Evolutionary conservation across 2,888 invertebrate genomes (phyloP).

Genomic region (Eupelmus urozonus): DNA sequence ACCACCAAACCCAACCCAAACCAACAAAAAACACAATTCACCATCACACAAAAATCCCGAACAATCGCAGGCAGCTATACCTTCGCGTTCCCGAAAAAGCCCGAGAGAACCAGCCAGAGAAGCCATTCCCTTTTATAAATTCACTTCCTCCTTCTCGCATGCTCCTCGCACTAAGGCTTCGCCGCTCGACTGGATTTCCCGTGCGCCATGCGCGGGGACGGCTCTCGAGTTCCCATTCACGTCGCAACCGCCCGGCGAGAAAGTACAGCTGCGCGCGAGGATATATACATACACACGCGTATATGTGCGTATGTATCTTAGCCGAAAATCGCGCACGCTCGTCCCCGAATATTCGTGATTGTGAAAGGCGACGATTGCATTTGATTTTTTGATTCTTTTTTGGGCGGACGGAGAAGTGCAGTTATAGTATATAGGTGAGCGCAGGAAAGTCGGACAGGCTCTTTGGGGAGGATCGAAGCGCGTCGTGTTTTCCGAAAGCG

Average conservation of each 20-base stretch:
- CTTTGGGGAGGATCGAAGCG: constrained; percentile 6
- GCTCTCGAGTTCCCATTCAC: constrained; percentile 42
- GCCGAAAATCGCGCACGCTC: background rate
- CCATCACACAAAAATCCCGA: background rate
- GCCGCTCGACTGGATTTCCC: constrained; percentile 19
- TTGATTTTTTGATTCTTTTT: background rate
- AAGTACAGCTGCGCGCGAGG: constrained; percentile 15
- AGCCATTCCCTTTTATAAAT: constrained; percentile 41
- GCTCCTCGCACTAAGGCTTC: constrained; percentile 3
- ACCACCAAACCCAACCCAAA: no score
- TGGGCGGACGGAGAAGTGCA: no score
- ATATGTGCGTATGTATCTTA: no score
- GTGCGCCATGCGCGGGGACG: constrained; percentile 10
- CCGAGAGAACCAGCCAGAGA: background rate
- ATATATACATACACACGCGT: background rate
- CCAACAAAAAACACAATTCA: background rate
- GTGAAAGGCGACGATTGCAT: background rate
- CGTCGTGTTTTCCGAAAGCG: background rate
- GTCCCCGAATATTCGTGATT: background rate
- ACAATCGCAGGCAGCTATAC: background rate
- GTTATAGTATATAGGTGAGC: background rate
- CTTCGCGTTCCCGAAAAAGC: background rate
- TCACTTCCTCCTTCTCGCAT: constrained; percentile 44
- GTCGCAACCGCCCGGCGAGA: constrained; percentile 25
- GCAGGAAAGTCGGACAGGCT: background rate